phyloP scores from a whole-genome alignment of 1,140 invertebrate species.

The Drosophila ohnishii region DNA sequence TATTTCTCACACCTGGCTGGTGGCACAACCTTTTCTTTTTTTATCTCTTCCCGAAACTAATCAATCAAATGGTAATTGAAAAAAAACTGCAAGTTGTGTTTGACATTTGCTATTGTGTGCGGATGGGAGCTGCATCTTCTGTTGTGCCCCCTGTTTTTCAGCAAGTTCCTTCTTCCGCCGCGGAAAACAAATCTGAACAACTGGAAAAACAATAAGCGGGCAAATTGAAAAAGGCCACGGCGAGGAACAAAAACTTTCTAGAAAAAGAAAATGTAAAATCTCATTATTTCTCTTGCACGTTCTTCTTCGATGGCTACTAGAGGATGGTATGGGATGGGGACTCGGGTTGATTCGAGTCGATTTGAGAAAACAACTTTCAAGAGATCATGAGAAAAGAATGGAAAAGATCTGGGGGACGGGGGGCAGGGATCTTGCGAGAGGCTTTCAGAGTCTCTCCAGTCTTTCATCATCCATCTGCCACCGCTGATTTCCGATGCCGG shows the following conservation, averaged over 20 bases:
- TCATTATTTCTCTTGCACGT: constrained; percentile 57
- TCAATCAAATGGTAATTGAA: constrained; percentile 47
- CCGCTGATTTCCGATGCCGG: constrained; percentile 9
- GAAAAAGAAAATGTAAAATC: constrained; percentile 57
- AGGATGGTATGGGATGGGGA: constrained; percentile 4
- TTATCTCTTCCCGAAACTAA: constrained; percentile 16
- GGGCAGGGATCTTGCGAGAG: background rate
- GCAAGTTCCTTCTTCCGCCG: constrained; percentile 37
- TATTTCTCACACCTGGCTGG: constrained; percentile 12
- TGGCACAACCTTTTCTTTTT: constrained; percentile 2
- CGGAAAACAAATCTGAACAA: constrained; percentile 26
- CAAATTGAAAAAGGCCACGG: constrained; percentile 34
- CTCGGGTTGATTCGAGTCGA: constrained; percentile 11
- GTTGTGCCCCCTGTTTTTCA: background rate
- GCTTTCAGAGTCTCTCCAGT: background rate
- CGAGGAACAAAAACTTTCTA: constrained; percentile 46
- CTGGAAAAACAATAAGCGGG: constrained; percentile 31
- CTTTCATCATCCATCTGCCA: constrained; percentile 31
- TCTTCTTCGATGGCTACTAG: constrained; percentile 36
- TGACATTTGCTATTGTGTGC: constrained; percentile 9
- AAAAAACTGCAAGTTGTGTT: constrained; percentile 31
- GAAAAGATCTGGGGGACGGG: constrained; percentile 4
- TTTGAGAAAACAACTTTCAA: constrained; percentile 47
- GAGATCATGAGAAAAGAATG: constrained; percentile 38
- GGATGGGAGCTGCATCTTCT: constrained; percentile 25